A percentile compares a stretch with the other conserved stretches of the same genome.
phyloP scores from a whole-genome alignment of 2,113 vertebrate genomes.

The Larimichthys polyactis region DNA sequence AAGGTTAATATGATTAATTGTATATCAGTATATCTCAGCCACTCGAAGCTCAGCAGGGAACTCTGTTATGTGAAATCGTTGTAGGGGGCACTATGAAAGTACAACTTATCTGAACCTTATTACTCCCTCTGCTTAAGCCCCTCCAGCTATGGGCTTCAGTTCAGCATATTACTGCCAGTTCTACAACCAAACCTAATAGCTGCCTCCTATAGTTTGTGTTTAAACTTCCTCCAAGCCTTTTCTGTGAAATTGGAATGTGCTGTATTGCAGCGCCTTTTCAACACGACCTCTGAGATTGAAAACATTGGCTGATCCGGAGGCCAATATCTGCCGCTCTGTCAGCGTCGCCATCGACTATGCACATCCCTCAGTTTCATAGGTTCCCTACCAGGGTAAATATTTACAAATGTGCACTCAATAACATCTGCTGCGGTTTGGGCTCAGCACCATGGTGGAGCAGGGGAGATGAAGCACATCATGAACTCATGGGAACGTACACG shows the following conservation, averaged over 20 bases:
- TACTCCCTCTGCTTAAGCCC: conserved; percentile 15
- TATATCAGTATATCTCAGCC: conserved; percentile 23
- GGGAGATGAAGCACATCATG: conserved; percentile 67
- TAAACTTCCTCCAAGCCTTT: conserved; percentile 36
- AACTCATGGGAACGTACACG: conserved; percentile 63
- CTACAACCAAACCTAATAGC: conserved; percentile 36
- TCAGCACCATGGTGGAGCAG: conserved; percentile 39
- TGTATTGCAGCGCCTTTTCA: conserved; percentile 40
- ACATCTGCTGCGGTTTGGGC: conserved; percentile 76
- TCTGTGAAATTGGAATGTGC: conserved; percentile 40
- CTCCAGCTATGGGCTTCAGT: conserved; percentile 30
- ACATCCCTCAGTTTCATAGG: conserved; percentile 51
- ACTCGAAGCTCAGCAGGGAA: conserved; percentile 32
- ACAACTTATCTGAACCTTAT: conserved; percentile 33
- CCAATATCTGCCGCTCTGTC: conserved; percentile 57
- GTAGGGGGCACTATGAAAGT: conserved; percentile 33
- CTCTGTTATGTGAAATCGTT: conserved; percentile 40
- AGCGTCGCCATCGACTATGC: conserved; percentile 11
- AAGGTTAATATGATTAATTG: conserved; percentile 31
- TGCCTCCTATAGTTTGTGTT: conserved; percentile 39
- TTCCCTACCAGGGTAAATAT: conserved; percentile 75
- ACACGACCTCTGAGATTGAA: conserved; percentile 27
- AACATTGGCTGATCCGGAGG: conserved; percentile 30
- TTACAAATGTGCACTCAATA: conserved; percentile 77
- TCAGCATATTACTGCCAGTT: conserved; percentile 33